Evolutionary conservation across 2,113 vertebrate genomes (phyloP).

Genomic region (Micromys minutus): DNA sequence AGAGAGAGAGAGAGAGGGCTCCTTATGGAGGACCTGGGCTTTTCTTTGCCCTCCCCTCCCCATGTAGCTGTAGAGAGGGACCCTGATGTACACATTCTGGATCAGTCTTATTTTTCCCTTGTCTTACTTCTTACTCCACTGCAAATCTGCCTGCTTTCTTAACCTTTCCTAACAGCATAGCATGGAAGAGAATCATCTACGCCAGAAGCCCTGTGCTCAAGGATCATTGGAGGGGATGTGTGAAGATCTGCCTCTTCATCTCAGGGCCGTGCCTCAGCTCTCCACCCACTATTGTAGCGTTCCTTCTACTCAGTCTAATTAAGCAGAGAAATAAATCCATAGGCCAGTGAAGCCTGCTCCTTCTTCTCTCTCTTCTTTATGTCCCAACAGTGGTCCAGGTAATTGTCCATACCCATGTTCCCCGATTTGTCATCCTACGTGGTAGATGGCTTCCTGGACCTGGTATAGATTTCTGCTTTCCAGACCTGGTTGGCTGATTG

Average conservation of each 20-base stretch:
- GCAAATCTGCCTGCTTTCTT: not conserved
- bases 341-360: not conserved
- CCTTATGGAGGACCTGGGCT: rapidly evolving
- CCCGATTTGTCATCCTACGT: not conserved
- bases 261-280: no score
- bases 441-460: not conserved
- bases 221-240: not conserved
- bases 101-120: not conserved
- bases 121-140: not conserved
- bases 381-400: rapidly evolving
- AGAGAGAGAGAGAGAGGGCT: no score
- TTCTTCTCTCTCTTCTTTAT: not conserved
- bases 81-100: not conserved
- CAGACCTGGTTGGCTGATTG: not conserved
- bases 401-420: not conserved
- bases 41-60: not conserved
- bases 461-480: not conserved
- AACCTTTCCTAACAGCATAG: not conserved
- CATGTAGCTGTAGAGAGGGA: not conserved
- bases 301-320: not conserved
- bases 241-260: not conserved
- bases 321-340: not conserved
- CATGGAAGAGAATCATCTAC: not conserved
- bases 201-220: not conserved
- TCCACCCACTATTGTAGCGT: not conserved